These are phyloP conservation scores for Crossocerus cetratus DNA, from an alignment of 2,888 invertebrate genomes.

Conservation along the genomic window DNA sequence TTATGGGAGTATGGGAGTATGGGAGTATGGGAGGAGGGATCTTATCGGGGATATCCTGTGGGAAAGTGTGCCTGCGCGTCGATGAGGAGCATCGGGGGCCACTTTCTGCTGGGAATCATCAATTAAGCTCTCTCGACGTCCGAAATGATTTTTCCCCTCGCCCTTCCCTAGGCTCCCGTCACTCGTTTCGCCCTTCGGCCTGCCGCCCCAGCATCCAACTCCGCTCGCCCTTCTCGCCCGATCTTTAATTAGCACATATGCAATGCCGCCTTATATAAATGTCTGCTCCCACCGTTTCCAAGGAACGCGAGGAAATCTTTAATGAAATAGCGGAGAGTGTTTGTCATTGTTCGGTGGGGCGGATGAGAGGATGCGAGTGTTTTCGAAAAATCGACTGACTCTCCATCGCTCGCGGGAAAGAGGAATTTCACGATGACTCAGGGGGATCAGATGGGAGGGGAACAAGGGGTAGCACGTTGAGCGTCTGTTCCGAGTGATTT, in stretches of 20 bases:
- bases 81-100: slow-evolving; percentile 11
- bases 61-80: slow-evolving; percentile 37
- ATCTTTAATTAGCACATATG: not conserved
- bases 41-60: slow-evolving; percentile 33
- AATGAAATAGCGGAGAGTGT: not conserved
- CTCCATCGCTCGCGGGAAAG: slow-evolving; percentile 6
- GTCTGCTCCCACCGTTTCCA: too few relatives aligned
- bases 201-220: not conserved
- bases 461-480: slow-evolving; percentile 18
- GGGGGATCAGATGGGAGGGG: slow-evolving; percentile 14
- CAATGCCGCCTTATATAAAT: too few relatives aligned
- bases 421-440: slow-evolving; percentile 22
- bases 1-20: slow-evolving; percentile 1
- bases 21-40: slow-evolving; percentile 22
- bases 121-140: slow-evolving; percentile 53
- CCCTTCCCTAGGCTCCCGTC: not conserved
- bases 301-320: not conserved
- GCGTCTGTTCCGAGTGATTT: slow-evolving; percentile 28
- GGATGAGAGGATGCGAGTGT: not conserved
- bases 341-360: too few relatives aligned
- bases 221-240: not conserved
- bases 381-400: slow-evolving; percentile 1
- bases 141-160: slow-evolving; percentile 41
- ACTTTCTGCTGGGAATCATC: slow-evolving; percentile 49
- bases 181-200: not conserved